Evolutionary conservation across 2,797 vertebrate species (phyloP).

Genomic region (Nothura maculosa): DNA sequence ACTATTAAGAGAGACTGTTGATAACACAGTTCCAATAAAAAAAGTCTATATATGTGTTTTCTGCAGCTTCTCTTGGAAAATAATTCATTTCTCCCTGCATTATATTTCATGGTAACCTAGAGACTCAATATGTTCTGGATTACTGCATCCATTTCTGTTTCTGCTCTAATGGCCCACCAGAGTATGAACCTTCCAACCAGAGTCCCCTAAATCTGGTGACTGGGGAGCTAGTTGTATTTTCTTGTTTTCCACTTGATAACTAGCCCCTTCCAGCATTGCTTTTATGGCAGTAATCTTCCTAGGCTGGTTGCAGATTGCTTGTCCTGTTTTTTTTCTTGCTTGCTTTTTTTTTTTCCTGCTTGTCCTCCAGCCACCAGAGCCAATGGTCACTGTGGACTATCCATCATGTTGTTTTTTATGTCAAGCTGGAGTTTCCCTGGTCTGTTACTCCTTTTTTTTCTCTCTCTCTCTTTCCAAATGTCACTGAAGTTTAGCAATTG

Average conservation of each 20-base stretch:
- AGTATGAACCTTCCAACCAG: conserved; percentile 78
- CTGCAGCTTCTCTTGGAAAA: conserved; percentile 75
- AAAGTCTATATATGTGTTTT: conserved; percentile 72
- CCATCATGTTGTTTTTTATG: conserved; percentile 68
- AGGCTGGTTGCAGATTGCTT: conserved; percentile 78
- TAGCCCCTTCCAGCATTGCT: conserved; percentile 79
- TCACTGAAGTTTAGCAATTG: not conserved
- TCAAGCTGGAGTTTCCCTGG: conserved; percentile 42
- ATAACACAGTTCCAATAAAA: conserved; percentile 79
- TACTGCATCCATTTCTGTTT: conserved; percentile 90
- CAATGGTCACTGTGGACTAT: conserved; percentile 62
- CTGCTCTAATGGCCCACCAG: conserved; percentile 79
- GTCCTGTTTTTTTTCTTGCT: conserved; percentile 6
- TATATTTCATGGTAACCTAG: conserved; percentile 86
- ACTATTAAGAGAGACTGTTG: conserved; percentile 77
- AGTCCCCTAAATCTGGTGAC: conserved; percentile 80
- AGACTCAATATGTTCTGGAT: conserved; percentile 87
- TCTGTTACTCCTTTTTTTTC: conserved; percentile 12
- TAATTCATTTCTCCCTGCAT: conserved; percentile 80
- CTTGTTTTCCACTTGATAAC: conserved; percentile 81
- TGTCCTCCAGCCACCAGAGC: conserved; percentile 65
- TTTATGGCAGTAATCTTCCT: conserved; percentile 83
- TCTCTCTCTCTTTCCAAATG: not conserved
- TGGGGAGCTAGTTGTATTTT: conserved; percentile 75
- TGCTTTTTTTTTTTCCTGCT: not conserved